Evolutionary conservation across 1,140 invertebrate genomes (phyloP).

Genomic region (Charaxes varanes): DNA sequence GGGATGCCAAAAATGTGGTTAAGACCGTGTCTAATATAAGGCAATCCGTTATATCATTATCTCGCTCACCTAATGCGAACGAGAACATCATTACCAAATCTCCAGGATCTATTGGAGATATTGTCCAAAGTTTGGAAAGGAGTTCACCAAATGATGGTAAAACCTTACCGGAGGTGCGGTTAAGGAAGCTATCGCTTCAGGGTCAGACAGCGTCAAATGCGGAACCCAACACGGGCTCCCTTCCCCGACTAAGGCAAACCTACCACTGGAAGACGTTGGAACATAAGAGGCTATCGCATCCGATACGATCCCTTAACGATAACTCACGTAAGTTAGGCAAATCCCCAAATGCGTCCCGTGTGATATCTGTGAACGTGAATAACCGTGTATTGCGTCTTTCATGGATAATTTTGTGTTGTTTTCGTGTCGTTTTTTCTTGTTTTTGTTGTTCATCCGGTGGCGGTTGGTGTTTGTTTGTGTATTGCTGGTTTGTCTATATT

Average conservation of each 20-base stretch:
- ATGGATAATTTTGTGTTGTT: conserved; percentile 29
- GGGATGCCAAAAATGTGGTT: conserved; percentile 12
- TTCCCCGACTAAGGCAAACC: conserved; percentile 39
- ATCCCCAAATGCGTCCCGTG: conserved; percentile 46
- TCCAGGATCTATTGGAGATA: conserved; percentile 27
- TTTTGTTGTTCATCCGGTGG: conserved; percentile 34
- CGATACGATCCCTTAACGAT: conserved; percentile 55
- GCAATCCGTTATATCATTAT: conserved; percentile 53
- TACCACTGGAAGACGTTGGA: conserved; percentile 62
- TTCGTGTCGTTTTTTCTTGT: conserved; percentile 16
- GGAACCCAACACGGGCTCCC: conserved; percentile 37
- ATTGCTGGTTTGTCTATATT: conserved; percentile 2
- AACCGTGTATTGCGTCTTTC: conserved; percentile 31
- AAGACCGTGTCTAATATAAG: conserved; percentile 44
- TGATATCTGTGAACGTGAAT: conserved; percentile 50
- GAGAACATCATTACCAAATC: conserved; percentile 29
- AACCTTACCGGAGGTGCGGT: conserved; percentile 19
- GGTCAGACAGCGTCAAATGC: conserved; percentile 25
- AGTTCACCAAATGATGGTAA: conserved; percentile 16
- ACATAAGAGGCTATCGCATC: conserved; percentile 62
- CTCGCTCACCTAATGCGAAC: conserved; percentile 50
- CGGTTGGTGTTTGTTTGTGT: conserved; percentile 16
- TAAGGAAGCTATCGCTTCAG: conserved; percentile 46
- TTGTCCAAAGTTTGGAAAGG: conserved; percentile 40
- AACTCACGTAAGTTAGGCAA: conserved; percentile 64